phyloP scores from a whole-genome alignment of 2,113 vertebrate species.

The Cygnus atratus region DNA sequence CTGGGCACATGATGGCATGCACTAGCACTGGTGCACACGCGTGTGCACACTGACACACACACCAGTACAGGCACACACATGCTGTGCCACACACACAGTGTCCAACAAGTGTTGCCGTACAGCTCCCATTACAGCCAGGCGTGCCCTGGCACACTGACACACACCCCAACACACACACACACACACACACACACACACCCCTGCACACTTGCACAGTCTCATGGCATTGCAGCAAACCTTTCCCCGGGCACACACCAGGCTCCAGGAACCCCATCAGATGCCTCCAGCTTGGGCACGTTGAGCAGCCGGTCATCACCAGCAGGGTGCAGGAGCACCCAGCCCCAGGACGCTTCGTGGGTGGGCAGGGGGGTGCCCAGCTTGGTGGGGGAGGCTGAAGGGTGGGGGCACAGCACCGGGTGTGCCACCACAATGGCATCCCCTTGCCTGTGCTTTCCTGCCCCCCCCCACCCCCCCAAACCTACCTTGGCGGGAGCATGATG shows the following conservation, averaged over 20 bases:
- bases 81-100: neutral
- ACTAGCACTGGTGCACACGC: rapidly evolving
- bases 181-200: neutral
- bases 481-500: neutral
- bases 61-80: neutral
- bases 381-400: no score
- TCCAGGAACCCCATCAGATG: rapidly evolving
- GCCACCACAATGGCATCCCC: neutral
- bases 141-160: neutral
- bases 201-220: neutral
- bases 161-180: no score
- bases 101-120: neutral
- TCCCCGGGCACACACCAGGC: rapidly evolving
- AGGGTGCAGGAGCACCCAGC: neutral
- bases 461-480: rapidly evolving
- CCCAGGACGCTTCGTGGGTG: neutral
- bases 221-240: neutral
- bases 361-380: neutral
- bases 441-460: neutral
- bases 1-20: no score
- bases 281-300: neutral
- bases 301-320: neutral
- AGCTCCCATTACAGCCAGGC: rapidly evolving
- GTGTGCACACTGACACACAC: rapidly evolving
- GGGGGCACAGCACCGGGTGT: neutral